Evolutionary conservation across 2,888 invertebrate species (phyloP).

Genomic region (Pseudanteris insignis): DNA sequence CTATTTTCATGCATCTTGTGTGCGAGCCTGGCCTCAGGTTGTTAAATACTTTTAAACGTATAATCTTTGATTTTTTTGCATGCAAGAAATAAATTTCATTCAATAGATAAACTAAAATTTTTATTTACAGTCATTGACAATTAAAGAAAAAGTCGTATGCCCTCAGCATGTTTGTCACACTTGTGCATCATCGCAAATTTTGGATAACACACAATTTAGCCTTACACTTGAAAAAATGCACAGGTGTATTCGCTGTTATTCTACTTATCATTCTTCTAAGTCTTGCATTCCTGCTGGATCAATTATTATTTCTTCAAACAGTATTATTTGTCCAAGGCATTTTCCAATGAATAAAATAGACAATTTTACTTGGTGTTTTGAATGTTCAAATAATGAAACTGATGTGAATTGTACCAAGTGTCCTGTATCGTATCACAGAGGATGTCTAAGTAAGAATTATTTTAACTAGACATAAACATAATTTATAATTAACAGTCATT

Average conservation of each 20-base stretch:
- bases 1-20: slow-evolving; percentile 17
- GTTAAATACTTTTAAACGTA: slow-evolving; percentile 11
- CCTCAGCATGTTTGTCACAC: slow-evolving; percentile 38
- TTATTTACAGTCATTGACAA: slow-evolving; percentile 13
- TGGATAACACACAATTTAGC: background rate
- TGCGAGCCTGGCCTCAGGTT: slow-evolving; percentile 33
- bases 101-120: background rate
- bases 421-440: slow-evolving; percentile 26
- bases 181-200: slow-evolving; percentile 12
- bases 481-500: background rate
- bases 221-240: slow-evolving; percentile 13
- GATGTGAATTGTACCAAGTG: slow-evolving; percentile 20
- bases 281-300: slow-evolving; percentile 33
- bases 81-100: no score
- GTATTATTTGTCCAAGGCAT: slow-evolving; percentile 33
- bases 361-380: slow-evolving; percentile 29
- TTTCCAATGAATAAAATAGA: slow-evolving; percentile 4
- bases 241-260: slow-evolving; percentile 25
- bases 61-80: slow-evolving; percentile 5
- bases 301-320: slow-evolving; percentile 13
- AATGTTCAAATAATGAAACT: slow-evolving; percentile 12
- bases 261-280: slow-evolving; percentile 25
- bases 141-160: slow-evolving; percentile 16
- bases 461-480: background rate
- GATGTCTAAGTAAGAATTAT: slow-evolving; percentile 22